Evolutionary conservation across 2,797 vertebrate genomes (phyloP).

Genomic region (Acanthurus tractus): DNA sequence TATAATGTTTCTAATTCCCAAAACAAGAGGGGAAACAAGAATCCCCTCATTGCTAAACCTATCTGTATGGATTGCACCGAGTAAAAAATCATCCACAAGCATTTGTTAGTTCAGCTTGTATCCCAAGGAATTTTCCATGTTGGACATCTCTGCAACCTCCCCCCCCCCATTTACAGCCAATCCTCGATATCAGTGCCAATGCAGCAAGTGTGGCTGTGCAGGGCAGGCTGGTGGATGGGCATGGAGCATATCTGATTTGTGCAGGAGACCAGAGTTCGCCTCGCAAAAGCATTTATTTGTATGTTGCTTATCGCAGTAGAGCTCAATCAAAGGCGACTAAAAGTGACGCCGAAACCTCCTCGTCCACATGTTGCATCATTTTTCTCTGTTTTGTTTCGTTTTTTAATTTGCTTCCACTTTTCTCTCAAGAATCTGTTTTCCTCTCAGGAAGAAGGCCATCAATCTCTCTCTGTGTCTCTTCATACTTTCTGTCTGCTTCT

Average conservation of each 20-base stretch:
- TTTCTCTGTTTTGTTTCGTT: slow-evolving; percentile 16
- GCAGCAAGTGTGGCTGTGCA: background rate
- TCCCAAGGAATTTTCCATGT: background rate
- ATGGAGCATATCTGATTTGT: background rate
- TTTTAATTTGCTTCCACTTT: slow-evolving; percentile 41
- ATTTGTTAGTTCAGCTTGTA: background rate
- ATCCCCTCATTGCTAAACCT: background rate
- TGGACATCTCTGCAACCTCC: background rate
- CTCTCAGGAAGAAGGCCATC: slow-evolving; percentile 58
- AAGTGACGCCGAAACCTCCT: background rate
- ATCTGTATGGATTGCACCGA: background rate
- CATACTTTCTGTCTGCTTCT: slow-evolving; percentile 40
- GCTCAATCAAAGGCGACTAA: background rate
- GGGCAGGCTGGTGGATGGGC: background rate
- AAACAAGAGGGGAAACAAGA: background rate
- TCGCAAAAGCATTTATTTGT: background rate
- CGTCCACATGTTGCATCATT: background rate
- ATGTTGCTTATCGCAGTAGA: background rate
- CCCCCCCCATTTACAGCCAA: background rate
- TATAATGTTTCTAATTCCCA: background rate
- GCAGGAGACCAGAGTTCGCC: background rate
- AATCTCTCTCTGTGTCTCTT: slow-evolving; percentile 55
- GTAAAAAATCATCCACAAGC: background rate
- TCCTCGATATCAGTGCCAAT: background rate
- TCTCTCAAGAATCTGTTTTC: slow-evolving; percentile 39